Conservation (phyloP, 1,140 invertebrate genomes). For the Zaprionus inermis region DNA sequence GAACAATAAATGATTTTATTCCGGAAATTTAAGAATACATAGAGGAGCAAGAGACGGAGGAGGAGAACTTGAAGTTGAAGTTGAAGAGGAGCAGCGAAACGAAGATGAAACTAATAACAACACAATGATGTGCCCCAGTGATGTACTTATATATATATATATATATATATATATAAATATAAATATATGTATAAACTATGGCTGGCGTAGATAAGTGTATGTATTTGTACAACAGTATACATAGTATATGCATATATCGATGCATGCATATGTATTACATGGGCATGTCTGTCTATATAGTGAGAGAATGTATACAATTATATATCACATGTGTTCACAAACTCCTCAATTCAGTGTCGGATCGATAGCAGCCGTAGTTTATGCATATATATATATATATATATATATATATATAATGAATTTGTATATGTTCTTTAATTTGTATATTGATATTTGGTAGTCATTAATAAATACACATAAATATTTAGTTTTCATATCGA, state of each 20-base stretch:
- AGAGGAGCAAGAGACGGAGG: not conserved
- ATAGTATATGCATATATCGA: slow-evolving; percentile 55
- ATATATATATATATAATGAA: slow-evolving; percentile 71
- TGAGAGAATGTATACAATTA: not conserved
- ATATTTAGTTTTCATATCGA: slow-evolving; percentile 46
- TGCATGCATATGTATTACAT: slow-evolving; percentile 3
- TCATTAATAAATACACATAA: slow-evolving; percentile 77
- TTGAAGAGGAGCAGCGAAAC: not conserved
- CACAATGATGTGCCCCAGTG: slow-evolving; percentile 51
- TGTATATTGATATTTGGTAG: slow-evolving; percentile 78
- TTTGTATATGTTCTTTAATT: slow-evolving; percentile 80
- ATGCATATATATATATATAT: slow-evolving; percentile 70
- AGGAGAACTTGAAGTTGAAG: not conserved
- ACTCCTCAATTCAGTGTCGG: slow-evolving; percentile 57
- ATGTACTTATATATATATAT: slow-evolving; percentile 43
- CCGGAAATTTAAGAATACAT: slow-evolving; percentile 10
- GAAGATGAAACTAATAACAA: slow-evolving; percentile 21
- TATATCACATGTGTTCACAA: slow-evolving; percentile 62
- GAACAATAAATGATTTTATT: slow-evolving; percentile 72
- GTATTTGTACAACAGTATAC: slow-evolving; percentile 46
- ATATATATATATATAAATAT: slow-evolving; percentile 41
- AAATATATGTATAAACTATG: slow-evolving; percentile 66
- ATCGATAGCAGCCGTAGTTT: slow-evolving; percentile 65
- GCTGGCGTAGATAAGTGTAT: slow-evolving; percentile 59
- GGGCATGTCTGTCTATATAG: slow-evolving; percentile 18